Conservation (phyloP, 2,797 vertebrate species). For the Trachops cirrhosus region DNA sequence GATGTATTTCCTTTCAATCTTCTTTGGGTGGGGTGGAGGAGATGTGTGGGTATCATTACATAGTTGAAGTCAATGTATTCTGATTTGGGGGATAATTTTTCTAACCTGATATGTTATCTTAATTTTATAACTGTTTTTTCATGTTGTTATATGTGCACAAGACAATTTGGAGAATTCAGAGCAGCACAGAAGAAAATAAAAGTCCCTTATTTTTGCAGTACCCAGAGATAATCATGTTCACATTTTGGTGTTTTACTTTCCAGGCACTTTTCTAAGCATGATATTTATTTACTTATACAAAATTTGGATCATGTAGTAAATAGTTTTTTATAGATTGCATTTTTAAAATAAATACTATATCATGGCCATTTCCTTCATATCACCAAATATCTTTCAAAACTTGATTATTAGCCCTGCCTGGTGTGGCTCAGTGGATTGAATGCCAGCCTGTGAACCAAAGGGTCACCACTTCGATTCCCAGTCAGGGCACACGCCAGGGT, state of each 20-base stretch:
- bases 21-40: background rate
- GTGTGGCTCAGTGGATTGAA: too few relatives aligned
- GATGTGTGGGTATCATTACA: background rate
- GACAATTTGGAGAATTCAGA: conserved; percentile 47
- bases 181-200: conserved; percentile 34
- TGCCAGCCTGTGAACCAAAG: too few relatives aligned
- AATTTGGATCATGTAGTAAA: background rate
- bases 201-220: background rate
- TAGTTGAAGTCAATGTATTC: conserved; percentile 11
- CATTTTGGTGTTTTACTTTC: conserved; percentile 36
- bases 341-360: background rate
- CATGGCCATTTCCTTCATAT: background rate
- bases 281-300: conserved; percentile 34
- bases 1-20: conserved; percentile 14
- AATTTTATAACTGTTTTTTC: conserved; percentile 49
- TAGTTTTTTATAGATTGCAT: background rate
- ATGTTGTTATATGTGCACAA: conserved; percentile 24
- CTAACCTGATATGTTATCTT: conserved; percentile 50
- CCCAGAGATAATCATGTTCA: conserved; percentile 47
- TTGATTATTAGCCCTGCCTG: background rate
- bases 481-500: too few relatives aligned
- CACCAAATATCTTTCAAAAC: conserved; percentile 24
- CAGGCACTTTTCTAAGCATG: conserved; percentile 5
- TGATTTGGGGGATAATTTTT: conserved; percentile 36
- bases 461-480: too few relatives aligned